These are phyloP conservation scores for Idaea dimidiata DNA, from an alignment of 2,888 invertebrate species.

Conservation along the genomic window DNA sequence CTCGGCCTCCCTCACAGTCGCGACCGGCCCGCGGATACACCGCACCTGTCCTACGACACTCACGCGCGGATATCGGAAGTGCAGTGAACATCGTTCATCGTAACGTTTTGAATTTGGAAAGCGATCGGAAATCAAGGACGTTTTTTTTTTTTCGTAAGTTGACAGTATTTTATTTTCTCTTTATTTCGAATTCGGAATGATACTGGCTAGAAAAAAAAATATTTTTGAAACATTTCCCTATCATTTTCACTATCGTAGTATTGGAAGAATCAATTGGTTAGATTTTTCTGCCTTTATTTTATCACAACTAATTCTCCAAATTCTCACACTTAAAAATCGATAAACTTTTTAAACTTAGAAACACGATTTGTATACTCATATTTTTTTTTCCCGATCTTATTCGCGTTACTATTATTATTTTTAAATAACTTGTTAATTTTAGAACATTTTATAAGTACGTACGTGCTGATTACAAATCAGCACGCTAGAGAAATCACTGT, in stretches of 20 bases:
- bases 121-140: conserved; percentile 34
- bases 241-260: background rate
- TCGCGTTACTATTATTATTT: too few relatives aligned
- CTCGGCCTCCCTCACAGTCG: conserved; percentile 39
- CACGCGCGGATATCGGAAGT: conserved; percentile 59
- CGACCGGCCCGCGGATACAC: conserved; percentile 39
- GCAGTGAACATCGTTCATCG: conserved; percentile 58
- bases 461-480: too few relatives aligned
- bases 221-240: background rate
- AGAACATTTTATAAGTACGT: too few relatives aligned
- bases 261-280: too few relatives aligned
- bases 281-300: too few relatives aligned
- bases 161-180: conserved; percentile 11
- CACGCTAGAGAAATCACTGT: too few relatives aligned
- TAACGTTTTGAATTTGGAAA: conserved; percentile 49
- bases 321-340: too few relatives aligned
- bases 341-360: too few relatives aligned
- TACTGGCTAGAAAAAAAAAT: background rate
- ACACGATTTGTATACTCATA: too few relatives aligned
- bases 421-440: too few relatives aligned
- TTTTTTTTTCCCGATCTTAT: too few relatives aligned
- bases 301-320: too few relatives aligned
- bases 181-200: background rate
- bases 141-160: conserved; percentile 26
- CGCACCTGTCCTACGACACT: conserved; percentile 37